Evolutionary conservation across 2,888 invertebrate species (phyloP).

Genomic region (Nemapogon koenigi): DNA sequence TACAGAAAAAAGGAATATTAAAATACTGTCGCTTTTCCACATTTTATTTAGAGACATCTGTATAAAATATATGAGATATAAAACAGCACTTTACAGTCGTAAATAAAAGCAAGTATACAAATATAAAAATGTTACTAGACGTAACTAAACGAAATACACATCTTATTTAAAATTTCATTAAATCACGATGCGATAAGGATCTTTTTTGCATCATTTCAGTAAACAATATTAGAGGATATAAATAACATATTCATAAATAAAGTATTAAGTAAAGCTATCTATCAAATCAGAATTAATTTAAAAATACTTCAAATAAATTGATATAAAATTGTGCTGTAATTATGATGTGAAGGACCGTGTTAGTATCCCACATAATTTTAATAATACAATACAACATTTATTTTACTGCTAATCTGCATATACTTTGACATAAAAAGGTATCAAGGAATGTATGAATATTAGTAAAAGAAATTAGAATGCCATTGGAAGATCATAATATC

Average conservation of each 20-base stretch:
- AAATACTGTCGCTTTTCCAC: slow-evolving; percentile 28
- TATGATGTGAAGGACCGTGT: too few relatives aligned
- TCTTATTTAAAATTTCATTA: background rate
- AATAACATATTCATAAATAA: background rate
- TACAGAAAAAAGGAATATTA: too few relatives aligned
- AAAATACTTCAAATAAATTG: too few relatives aligned
- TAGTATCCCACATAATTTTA: too few relatives aligned
- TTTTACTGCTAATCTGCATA: background rate
- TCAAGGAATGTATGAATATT: background rate
- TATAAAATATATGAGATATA: slow-evolving; percentile 65
- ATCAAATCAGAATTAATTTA: background rate
- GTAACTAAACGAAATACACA: background rate
- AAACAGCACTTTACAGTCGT: slow-evolving; percentile 52
- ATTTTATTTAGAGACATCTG: slow-evolving; percentile 63
- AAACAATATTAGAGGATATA: background rate
- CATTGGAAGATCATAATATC: too few relatives aligned
- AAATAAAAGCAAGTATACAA: slow-evolving; percentile 45
- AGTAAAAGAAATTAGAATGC: too few relatives aligned
- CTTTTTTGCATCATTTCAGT: background rate
- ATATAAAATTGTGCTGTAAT: too few relatives aligned
- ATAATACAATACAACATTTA: background rate
- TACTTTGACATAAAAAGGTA: background rate
- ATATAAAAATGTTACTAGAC: slow-evolving; percentile 30
- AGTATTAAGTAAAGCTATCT: background rate
- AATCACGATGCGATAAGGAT: too few relatives aligned